These are phyloP conservation scores for Taurulus bubalis DNA, from an alignment of 2,113 vertebrate species.

Conservation along the genomic window DNA sequence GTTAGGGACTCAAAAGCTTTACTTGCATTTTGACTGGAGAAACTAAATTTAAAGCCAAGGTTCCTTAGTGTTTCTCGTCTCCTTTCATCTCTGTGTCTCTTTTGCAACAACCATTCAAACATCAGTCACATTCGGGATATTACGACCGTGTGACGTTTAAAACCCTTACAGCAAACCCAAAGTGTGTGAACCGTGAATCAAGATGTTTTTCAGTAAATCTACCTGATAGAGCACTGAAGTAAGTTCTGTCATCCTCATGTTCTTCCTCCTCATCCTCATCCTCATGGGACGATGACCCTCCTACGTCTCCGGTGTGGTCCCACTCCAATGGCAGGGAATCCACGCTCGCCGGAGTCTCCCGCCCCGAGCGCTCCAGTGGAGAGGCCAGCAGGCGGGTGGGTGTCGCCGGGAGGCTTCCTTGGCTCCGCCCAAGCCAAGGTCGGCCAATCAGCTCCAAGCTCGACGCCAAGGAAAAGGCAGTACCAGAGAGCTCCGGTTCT, in stretches of 20 bases:
- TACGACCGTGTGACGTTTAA: background rate
- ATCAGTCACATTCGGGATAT: background rate
- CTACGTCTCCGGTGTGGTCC: conserved; percentile 97
- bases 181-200: background rate
- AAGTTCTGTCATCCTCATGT: conserved; percentile 83
- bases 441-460: conserved; percentile 85
- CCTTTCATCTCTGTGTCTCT: background rate
- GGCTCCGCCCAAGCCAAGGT: conserved; percentile 80
- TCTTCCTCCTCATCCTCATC: conserved; percentile 89
- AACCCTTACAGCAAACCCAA: background rate
- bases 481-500: conserved; percentile 85
- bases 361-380: conserved; percentile 88
- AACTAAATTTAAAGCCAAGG: background rate
- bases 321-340: conserved; percentile 97
- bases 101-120: background rate
- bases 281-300: conserved; percentile 92
- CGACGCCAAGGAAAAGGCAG: conserved; percentile 85
- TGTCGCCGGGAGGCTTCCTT: conserved; percentile 76
- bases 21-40: background rate
- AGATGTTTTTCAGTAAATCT: conserved; percentile 30
- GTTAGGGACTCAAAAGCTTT: background rate
- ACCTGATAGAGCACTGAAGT: conserved; percentile 93
- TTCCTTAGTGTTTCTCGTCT: background rate
- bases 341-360: conserved; percentile 93
- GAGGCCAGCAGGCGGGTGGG: conserved; percentile 86